These are phyloP conservation scores for Sternarchorhynchus goeldii DNA, from an alignment of 2,797 vertebrate species.

Conservation along the genomic window DNA sequence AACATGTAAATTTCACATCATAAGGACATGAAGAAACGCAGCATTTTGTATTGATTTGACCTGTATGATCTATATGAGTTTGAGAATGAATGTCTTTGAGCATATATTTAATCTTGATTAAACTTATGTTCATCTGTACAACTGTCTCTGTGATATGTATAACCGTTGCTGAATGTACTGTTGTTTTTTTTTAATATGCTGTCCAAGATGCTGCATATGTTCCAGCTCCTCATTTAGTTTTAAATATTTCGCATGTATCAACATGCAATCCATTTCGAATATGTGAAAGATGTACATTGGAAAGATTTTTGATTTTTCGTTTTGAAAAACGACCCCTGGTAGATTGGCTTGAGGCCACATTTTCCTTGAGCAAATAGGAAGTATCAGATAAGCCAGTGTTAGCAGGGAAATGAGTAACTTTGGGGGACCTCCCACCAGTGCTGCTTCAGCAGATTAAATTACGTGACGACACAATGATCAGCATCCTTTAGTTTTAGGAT, in stretches of 20 bases:
- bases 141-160: slow-evolving; percentile 40
- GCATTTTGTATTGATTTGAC: slow-evolving; percentile 70
- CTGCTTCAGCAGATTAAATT: slow-evolving; percentile 29
- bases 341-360: slow-evolving; percentile 1
- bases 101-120: slow-evolving; percentile 83
- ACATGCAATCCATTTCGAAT: neutral
- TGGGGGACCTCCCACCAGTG: neutral
- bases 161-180: neutral
- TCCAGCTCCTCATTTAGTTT: neutral
- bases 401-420: slow-evolving; percentile 35
- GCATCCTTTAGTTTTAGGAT: slow-evolving; percentile 12
- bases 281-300: neutral
- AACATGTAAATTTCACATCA: slow-evolving; percentile 58
- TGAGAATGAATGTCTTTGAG: slow-evolving; percentile 64
- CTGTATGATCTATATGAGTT: slow-evolving; percentile 69
- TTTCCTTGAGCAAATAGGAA: slow-evolving; percentile 33
- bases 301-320: neutral
- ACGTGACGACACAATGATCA: slow-evolving; percentile 14
- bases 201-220: neutral
- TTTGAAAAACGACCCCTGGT: neutral
- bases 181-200: neutral
- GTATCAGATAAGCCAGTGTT: neutral
- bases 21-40: slow-evolving; percentile 57
- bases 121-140: slow-evolving; percentile 76
- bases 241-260: neutral